These are phyloP conservation scores for Drosophila pullipes DNA, from an alignment of 2,888 invertebrate genomes.

Conservation along the genomic window DNA sequence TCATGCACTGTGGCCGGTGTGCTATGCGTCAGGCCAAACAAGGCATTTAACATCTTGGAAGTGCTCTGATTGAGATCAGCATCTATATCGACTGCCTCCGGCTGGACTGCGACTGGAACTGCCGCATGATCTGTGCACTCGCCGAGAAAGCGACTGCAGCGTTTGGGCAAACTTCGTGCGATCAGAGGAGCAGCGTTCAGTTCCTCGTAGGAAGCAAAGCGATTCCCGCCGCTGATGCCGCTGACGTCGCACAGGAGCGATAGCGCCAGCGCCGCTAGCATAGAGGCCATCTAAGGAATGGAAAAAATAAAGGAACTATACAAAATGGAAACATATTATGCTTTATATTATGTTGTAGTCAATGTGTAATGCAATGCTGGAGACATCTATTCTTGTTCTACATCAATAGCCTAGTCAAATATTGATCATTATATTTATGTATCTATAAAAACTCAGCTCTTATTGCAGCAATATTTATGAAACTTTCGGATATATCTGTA, in stretches of 20 bases:
- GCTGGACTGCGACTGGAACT: not conserved
- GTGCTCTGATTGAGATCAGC: slow-evolving; percentile 30
- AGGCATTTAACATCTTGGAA: slow-evolving; percentile 65
- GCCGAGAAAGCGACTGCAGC: slow-evolving; percentile 50
- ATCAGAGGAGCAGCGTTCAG: slow-evolving; percentile 25
- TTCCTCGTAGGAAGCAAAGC: slow-evolving; percentile 50
- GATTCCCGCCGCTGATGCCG: slow-evolving; percentile 41
- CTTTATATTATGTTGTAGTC: not conserved
- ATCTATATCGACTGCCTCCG: not conserved
- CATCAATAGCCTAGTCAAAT: not conserved
- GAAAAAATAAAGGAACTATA: not conserved
- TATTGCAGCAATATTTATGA: not conserved
- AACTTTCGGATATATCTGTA: not conserved
- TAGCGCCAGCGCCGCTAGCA: slow-evolving; percentile 64
- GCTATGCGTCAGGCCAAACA: slow-evolving; percentile 48
- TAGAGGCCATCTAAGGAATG: slow-evolving; percentile 48
- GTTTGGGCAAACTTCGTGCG: slow-evolving; percentile 25
- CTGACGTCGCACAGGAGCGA: slow-evolving; percentile 49
- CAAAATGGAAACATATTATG: not conserved
- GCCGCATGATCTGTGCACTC: slow-evolving; percentile 29
- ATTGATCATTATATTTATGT: not conserved
- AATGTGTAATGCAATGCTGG: not conserved
- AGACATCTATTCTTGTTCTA: not conserved
- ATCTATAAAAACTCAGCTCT: no score
- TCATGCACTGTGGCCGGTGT: slow-evolving; percentile 35